phyloP scores from a whole-genome alignment of 2,797 vertebrate genomes.

The Argya squamiceps region DNA sequence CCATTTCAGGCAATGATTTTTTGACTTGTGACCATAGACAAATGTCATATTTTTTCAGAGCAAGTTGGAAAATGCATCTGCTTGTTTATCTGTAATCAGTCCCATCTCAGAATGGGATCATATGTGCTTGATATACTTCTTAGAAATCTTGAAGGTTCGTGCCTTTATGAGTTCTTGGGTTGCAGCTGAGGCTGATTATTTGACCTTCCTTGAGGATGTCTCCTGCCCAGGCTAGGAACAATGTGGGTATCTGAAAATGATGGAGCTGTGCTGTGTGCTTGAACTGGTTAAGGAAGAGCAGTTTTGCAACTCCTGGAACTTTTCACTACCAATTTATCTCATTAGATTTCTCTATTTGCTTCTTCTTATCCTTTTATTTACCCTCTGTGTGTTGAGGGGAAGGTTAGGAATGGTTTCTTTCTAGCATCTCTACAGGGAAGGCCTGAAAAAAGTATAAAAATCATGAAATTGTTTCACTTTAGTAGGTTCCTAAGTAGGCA shows the following conservation, averaged over 20 bases:
- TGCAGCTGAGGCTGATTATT: neutral
- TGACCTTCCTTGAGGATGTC: neutral
- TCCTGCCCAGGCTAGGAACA: neutral
- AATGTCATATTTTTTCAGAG: neutral
- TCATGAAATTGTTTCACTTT: neutral
- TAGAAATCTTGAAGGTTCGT: neutral
- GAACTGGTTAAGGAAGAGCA: neutral
- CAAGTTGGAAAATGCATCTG: neutral
- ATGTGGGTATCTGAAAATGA: neutral
- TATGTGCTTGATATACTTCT: neutral
- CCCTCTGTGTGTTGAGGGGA: accelerated
- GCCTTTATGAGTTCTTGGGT: neutral
- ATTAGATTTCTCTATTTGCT: neutral
- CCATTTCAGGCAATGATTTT: neutral
- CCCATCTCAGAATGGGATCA: neutral
- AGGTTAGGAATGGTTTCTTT: neutral
- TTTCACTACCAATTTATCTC: neutral
- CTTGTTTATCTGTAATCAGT: neutral
- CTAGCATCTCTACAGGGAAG: neutral
- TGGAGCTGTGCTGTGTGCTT: neutral
- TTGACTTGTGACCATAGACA: neutral
- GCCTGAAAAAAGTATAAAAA: neutral
- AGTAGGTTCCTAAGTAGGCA: neutral
- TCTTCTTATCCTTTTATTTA: neutral
- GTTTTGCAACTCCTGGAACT: neutral